Percentiles rank a stretch among this genome's conserved stretches.
Evolutionary conservation across 2,113 vertebrate species (phyloP).

Genomic region (Stigmatopora argus): DNA sequence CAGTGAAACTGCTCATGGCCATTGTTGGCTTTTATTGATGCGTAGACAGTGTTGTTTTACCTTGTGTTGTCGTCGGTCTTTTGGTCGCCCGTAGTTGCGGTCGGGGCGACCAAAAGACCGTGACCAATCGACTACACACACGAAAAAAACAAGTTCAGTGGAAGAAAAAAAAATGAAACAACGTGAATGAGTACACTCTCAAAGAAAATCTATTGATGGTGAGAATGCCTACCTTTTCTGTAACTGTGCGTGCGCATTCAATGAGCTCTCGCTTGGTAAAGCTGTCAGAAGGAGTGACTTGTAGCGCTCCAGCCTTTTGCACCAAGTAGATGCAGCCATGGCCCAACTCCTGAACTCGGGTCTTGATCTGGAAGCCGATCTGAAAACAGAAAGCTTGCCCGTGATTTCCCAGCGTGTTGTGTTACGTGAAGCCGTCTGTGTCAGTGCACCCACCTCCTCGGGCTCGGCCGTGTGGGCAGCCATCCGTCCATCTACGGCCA

Average conservation of each 20-base stretch:
- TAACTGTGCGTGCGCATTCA: constrained; percentile 89
- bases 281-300: constrained; percentile 88
- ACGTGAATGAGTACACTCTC: neutral
- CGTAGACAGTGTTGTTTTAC: too few species aligned
- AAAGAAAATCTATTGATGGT: neutral
- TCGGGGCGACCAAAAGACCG: too few species aligned
- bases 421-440: neutral
- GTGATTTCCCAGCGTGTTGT: neutral
- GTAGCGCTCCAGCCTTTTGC: constrained; percentile 94
- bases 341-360: constrained; percentile 90
- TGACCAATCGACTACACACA: too few species aligned
- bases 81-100: too few species aligned
- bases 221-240: constrained; percentile 82
- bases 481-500: constrained; percentile 90
- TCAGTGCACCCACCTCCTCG: constrained; percentile 78
- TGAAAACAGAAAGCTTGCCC: constrained; percentile 39
- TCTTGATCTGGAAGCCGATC: constrained; percentile 94
- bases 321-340: constrained; percentile 96
- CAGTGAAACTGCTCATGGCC: too few species aligned
- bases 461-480: constrained; percentile 95
- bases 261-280: constrained; percentile 95
- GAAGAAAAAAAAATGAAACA: neutral
- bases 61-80: too few species aligned
- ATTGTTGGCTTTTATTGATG: too few species aligned
- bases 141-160: neutral